Conservation (phyloP, 2,797 vertebrate genomes). For the Lepidocolaptes lacrymiger region DNA sequence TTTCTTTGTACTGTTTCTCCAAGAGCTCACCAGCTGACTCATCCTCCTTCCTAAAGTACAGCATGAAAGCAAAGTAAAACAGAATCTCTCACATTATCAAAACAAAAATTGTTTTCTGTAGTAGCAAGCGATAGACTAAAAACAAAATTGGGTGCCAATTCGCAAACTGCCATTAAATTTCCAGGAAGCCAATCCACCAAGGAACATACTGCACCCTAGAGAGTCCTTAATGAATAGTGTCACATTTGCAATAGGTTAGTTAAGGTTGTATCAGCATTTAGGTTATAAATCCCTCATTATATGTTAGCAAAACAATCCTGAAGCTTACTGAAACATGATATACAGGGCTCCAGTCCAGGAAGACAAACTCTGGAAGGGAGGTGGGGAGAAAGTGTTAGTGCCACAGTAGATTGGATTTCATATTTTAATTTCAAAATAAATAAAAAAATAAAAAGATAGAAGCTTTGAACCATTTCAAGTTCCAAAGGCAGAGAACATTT, state of each 20-base stretch:
- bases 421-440: not conserved
- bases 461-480: not conserved
- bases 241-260: conserved; percentile 35
- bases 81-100: not conserved
- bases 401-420: not conserved
- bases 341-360: not conserved
- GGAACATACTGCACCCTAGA: conserved; percentile 12
- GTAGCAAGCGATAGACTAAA: not conserved
- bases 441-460: no score
- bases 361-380: not conserved
- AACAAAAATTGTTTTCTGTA: not conserved
- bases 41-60: conserved; percentile 13
- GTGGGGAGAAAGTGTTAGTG: not conserved
- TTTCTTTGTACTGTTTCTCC: not conserved
- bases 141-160: not conserved
- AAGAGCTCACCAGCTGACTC: not conserved
- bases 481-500: not conserved
- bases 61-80: conserved; percentile 26
- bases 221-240: conserved; percentile 29
- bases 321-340: not conserved
- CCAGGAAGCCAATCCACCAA: conserved; percentile 37
- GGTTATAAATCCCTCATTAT: not conserved
- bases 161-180: conserved; percentile 25
- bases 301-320: not conserved
- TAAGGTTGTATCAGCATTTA: conserved; percentile 28